Percentiles rank a stretch among this genome's conserved stretches.
Conservation (phyloP, 2,797 vertebrate genomes). For the Falco rusticolus region DNA sequence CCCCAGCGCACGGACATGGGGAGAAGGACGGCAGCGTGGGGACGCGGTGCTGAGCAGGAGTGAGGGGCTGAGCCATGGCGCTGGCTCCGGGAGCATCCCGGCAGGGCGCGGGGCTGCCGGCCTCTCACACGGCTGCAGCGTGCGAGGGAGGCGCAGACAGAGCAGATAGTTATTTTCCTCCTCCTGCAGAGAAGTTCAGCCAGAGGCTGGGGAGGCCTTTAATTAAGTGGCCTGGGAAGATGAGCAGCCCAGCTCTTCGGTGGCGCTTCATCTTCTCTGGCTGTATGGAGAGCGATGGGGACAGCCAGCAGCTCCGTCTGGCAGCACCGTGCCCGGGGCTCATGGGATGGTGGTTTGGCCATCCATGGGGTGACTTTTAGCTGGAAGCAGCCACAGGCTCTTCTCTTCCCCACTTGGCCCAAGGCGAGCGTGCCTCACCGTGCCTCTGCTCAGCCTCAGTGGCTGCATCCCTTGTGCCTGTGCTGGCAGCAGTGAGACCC, state of each 20-base stretch:
- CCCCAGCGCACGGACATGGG: background rate
- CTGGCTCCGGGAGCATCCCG: background rate
- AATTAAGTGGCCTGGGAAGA: background rate
- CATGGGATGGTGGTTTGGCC: background rate
- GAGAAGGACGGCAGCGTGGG: background rate
- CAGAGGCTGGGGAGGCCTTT: conserved; percentile 38
- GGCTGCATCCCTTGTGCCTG: background rate
- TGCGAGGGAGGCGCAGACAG: background rate
- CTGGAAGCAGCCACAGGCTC: background rate
- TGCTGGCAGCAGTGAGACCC: background rate
- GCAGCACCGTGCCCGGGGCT: background rate
- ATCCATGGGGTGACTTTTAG: background rate
- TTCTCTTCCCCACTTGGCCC: background rate
- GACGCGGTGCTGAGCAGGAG: fast-evolving
- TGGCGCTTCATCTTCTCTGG: background rate
- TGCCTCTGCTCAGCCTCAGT: fast-evolving
- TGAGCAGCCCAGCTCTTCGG: background rate
- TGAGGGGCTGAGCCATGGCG: background rate
- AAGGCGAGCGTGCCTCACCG: fast-evolving
- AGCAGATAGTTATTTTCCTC: background rate
- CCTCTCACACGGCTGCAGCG: background rate
- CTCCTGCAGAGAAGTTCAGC: conserved; percentile 40
- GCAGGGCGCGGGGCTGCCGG: background rate
- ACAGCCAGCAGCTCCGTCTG: background rate
- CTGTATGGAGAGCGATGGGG: background rate